Evolutionary conservation across 2,797 vertebrate genomes (phyloP).

Genomic region (Mus minutoides): DNA sequence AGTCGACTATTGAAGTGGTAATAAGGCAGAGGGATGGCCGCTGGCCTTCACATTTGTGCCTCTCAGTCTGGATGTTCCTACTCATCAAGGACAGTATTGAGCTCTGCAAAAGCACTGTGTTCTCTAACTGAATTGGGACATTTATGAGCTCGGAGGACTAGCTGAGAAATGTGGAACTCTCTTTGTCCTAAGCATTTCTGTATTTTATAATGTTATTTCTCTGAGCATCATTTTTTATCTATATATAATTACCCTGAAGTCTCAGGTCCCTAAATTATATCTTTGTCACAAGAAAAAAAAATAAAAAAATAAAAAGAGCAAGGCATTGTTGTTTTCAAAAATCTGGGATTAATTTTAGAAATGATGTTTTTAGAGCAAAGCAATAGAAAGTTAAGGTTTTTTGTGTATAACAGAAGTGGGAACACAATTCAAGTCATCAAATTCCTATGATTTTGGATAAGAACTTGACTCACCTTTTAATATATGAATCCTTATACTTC

Average conservation of each 20-base stretch:
- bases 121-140: background rate
- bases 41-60: conserved; percentile 52
- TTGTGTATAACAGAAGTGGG: background rate
- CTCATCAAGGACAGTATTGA: conserved; percentile 54
- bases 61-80: conserved; percentile 8
- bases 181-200: background rate
- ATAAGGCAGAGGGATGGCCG: conserved; percentile 65
- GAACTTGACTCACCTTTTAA: background rate
- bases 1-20: conserved; percentile 73
- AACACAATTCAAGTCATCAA: background rate
- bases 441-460: background rate
- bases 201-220: background rate
- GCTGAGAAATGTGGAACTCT: background rate
- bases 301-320: background rate
- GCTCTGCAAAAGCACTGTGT: background rate
- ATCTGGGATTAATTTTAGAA: background rate
- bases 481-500: background rate
- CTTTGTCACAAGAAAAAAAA: background rate
- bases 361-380: background rate
- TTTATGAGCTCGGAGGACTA: background rate
- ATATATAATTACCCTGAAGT: background rate
- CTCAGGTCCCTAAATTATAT: background rate
- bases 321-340: background rate
- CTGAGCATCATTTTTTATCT: background rate
- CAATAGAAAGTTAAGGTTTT: background rate